Conservation (phyloP, 2,797 vertebrate species). For the Podarcis lilfordi region DNA sequence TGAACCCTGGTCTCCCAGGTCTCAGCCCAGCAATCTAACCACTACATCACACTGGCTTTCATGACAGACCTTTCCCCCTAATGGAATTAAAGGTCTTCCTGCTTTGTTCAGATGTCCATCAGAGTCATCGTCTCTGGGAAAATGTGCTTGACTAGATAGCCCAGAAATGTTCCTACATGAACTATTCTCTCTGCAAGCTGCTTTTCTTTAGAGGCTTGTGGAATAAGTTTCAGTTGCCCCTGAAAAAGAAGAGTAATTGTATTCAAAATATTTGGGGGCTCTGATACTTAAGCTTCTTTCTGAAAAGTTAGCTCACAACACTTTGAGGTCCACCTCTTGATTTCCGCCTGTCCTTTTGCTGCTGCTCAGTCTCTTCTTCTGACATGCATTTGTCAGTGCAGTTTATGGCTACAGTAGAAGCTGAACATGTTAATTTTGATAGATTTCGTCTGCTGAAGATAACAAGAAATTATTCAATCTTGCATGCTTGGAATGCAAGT, state of each 20-base stretch:
- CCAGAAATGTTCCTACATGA: background rate
- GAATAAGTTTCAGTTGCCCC: background rate
- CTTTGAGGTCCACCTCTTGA: background rate
- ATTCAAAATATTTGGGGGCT: background rate
- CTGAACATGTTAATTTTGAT: conserved; percentile 6
- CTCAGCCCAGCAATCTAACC: no score
- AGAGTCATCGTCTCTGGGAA: background rate
- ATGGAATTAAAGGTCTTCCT: background rate
- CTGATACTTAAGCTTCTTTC: background rate
- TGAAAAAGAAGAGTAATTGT: background rate
- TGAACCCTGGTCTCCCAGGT: no score
- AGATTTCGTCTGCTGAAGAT: conserved; percentile 40
- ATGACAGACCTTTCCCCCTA: background rate
- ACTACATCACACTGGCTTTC: no score
- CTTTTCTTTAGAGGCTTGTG: background rate
- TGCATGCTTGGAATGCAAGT: conserved; percentile 19
- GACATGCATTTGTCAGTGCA: background rate
- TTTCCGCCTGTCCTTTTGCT: background rate
- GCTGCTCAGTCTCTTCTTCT: background rate
- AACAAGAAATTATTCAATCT: background rate
- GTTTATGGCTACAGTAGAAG: background rate
- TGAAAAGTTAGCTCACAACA: background rate
- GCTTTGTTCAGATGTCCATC: background rate
- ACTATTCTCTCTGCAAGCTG: background rate
- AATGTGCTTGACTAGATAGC: background rate